A percentile compares a stretch with the other conserved stretches of the same genome.
Conservation (phyloP, 2,797 vertebrate genomes). For the Sarcoramphus papa region DNA sequence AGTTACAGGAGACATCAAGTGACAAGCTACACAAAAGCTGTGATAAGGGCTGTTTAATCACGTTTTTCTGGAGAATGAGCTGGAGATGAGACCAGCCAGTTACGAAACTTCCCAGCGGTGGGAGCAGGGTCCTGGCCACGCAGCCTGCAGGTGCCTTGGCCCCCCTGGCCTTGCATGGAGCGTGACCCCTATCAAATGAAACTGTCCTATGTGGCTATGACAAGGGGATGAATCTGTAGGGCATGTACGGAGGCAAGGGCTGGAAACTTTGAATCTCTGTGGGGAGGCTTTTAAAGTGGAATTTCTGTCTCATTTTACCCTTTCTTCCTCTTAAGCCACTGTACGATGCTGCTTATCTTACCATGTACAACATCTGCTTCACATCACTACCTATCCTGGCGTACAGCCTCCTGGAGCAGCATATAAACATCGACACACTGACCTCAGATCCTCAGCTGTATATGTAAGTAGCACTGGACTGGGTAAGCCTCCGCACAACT, state of each 20-base stretch:
- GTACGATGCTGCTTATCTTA: conserved; percentile 96
- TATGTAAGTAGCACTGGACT: conserved; percentile 76
- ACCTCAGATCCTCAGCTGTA: conserved; percentile 88
- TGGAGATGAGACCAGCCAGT: not conserved
- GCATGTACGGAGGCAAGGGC: accelerated
- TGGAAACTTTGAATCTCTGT: not conserved
- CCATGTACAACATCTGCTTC: conserved; percentile 99
- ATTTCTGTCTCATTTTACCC: not conserved
- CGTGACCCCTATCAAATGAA: accelerated
- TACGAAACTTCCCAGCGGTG: not conserved
- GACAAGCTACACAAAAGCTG: not conserved
- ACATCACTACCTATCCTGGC: conserved; percentile 97
- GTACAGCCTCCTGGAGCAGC: conserved; percentile 96
- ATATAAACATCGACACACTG: conserved; percentile 86
- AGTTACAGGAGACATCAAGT: not conserved
- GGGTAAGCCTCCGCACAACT: not conserved
- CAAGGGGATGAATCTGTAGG: not conserved
- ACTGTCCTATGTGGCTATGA: not conserved
- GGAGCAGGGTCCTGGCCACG: accelerated
- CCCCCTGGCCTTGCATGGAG: accelerated
- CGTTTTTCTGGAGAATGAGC: not conserved
- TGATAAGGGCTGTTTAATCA: not conserved
- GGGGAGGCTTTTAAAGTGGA: not conserved
- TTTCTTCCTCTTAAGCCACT: conserved; percentile 80
- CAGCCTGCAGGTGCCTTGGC: not conserved